These are phyloP conservation scores for Mythimna impura DNA, from an alignment of 2,888 invertebrate species.

Conservation along the genomic window DNA sequence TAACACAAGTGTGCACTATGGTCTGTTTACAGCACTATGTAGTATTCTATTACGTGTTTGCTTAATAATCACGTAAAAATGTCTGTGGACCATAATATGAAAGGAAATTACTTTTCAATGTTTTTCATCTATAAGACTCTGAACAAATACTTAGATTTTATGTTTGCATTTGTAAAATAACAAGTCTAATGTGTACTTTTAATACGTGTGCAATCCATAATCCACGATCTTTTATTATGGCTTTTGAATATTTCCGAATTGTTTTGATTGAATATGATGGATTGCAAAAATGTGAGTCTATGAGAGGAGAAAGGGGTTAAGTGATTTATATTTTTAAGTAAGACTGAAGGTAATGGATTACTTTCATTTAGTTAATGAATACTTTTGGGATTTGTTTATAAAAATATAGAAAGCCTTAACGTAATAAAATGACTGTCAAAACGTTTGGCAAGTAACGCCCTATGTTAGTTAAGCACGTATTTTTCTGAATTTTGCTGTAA, in stretches of 20 bases:
- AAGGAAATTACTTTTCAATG: conserved; percentile 36
- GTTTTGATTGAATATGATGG: conserved; percentile 29
- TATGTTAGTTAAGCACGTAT: neutral
- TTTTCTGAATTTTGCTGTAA: neutral
- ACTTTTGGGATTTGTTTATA: too few species aligned
- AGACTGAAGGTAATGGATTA: neutral
- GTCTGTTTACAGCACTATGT: conserved; percentile 37
- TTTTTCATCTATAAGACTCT: conserved; percentile 9
- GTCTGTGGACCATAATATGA: conserved; percentile 20
- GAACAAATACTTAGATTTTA: conserved; percentile 23
- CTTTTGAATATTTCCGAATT: conserved; percentile 12
- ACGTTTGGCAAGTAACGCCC: neutral
- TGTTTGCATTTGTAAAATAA: conserved; percentile 35
- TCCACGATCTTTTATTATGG: neutral
- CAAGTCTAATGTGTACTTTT: conserved; percentile 22
- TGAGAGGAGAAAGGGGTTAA: conserved; percentile 12
- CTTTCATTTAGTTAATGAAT: neutral
- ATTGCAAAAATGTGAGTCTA: conserved; percentile 11
- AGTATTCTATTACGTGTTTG: conserved; percentile 46
- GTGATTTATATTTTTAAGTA: conserved; percentile 30
- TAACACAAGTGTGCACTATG: conserved; percentile 49
- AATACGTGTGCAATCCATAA: conserved; percentile 28
- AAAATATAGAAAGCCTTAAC: too few species aligned
- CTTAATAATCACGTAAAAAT: conserved; percentile 27
- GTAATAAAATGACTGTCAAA: neutral